Conservation (phyloP, 1,140 invertebrate genomes). For the Cydia pomonella region DNA sequence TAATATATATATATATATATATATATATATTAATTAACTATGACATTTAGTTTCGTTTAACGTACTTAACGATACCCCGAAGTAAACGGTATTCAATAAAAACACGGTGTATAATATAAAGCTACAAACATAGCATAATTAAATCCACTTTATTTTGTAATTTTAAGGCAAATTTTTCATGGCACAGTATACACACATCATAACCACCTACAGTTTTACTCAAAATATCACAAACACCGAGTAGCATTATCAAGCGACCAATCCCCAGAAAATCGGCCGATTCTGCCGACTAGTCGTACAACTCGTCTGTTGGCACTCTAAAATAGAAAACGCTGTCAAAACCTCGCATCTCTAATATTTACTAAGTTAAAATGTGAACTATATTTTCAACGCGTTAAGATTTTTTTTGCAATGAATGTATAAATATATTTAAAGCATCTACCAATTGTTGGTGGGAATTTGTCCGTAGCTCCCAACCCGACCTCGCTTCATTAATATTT, state of each 20-base stretch:
- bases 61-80: no score
- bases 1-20: no score
- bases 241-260: neutral
- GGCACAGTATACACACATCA: neutral
- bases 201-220: neutral
- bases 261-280: neutral
- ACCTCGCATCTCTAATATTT: neutral
- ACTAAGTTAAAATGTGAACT: neutral
- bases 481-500: constrained; percentile 41
- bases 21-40: no score
- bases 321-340: neutral
- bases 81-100: no score
- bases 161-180: constrained; percentile 42
- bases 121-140: neutral
- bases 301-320: neutral
- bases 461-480: constrained; percentile 27
- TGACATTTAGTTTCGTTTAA: no score
- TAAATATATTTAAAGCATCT: neutral
- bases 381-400: neutral
- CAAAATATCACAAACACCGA: neutral
- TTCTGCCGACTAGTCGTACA: neutral
- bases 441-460: neutral
- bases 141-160: constrained; percentile 35
- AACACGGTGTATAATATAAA: no score
- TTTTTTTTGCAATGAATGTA: neutral